These are phyloP conservation scores for Leptinotarsa juncta DNA, from an alignment of 2,888 invertebrate genomes.

Conservation along the genomic window DNA sequence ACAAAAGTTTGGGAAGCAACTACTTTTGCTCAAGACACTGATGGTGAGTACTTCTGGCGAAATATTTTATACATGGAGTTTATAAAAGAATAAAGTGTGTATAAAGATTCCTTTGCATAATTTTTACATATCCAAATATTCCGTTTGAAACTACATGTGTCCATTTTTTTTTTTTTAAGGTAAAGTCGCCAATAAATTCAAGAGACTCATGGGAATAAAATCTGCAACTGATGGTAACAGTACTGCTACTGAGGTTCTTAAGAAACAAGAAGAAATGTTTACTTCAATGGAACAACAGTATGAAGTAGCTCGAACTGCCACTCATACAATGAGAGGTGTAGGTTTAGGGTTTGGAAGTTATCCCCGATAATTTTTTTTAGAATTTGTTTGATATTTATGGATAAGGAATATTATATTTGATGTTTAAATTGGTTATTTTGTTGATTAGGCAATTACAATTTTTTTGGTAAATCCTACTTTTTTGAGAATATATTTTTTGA, in stretches of 20 bases:
- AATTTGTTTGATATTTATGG: constrained; percentile 17
- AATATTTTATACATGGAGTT: not conserved
- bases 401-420: constrained; percentile 21
- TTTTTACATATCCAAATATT: too few species aligned
- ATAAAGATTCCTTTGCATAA: too few species aligned
- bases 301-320: constrained; percentile 93
- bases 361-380: constrained; percentile 62
- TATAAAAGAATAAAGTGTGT: too few species aligned
- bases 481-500: not conserved
- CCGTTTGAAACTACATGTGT: too few species aligned
- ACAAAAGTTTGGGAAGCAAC: constrained; percentile 80
- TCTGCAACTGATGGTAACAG: constrained; percentile 66
- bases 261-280: constrained; percentile 88
- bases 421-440: constrained; percentile 9
- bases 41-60: constrained; percentile 70
- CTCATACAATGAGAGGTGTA: constrained; percentile 94
- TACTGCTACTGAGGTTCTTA: constrained; percentile 71
- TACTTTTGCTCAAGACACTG: constrained; percentile 89
- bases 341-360: constrained; percentile 80
- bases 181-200: constrained; percentile 93
- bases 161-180: constrained; percentile 48
- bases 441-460: not conserved
- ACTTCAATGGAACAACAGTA: constrained; percentile 95
- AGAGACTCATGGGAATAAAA: constrained; percentile 96
- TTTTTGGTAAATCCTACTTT: constrained; percentile 1